phyloP scores from a whole-genome alignment of 2,797 vertebrate species.

The Atherinosoma microstoma region DNA sequence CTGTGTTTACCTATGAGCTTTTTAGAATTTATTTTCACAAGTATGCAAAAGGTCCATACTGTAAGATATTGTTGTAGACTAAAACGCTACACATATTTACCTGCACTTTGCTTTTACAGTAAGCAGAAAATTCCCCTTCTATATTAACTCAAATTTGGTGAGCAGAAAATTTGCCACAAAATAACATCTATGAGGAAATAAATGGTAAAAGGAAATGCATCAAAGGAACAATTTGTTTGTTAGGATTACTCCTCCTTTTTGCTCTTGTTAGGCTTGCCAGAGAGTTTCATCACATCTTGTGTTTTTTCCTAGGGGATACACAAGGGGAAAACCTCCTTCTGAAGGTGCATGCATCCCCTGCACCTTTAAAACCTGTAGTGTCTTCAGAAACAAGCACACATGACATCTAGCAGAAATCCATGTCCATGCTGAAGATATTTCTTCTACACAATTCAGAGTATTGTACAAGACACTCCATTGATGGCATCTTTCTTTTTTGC shows the following conservation, averaged over 20 bases:
- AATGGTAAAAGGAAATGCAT: neutral
- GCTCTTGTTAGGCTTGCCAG: slow-evolving; percentile 1
- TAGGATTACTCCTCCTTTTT: slow-evolving; percentile 7
- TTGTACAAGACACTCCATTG: neutral
- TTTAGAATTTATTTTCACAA: neutral
- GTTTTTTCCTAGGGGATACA: neutral
- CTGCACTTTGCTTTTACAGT: neutral
- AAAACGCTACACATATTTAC: neutral
- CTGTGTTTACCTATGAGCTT: neutral
- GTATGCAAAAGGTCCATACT: neutral
- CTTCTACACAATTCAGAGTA: neutral
- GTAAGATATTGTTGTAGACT: neutral
- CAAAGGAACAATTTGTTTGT: neutral
- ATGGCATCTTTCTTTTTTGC: neutral
- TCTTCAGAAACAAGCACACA: neutral
- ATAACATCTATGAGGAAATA: slow-evolving; percentile 1
- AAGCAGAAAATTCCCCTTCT: neutral
- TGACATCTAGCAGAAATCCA: neutral
- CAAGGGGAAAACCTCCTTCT: neutral
- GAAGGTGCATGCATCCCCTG: neutral
- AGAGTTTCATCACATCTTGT: neutral
- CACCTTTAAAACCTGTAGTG: neutral
- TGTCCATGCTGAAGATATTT: slow-evolving; percentile 16
- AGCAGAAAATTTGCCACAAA: neutral
- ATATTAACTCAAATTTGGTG: neutral